Conservation (phyloP, 2,888 invertebrate genomes). For the Callosobruchus maculatus region DNA sequence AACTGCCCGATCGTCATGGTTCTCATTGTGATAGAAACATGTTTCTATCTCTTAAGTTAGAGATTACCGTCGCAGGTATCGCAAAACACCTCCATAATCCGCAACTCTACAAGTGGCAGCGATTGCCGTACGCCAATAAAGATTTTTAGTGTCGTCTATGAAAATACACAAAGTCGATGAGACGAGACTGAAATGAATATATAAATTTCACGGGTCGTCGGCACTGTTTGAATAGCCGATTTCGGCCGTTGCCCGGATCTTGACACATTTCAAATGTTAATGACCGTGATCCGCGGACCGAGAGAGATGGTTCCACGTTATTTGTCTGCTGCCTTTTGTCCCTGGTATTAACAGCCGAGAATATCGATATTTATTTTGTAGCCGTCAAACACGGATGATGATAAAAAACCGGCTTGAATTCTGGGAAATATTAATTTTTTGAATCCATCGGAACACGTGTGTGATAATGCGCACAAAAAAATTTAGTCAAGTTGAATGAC, state of each 20-base stretch:
- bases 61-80: too few relatives aligned
- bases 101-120: neutral
- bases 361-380: neutral
- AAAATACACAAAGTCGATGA: neutral
- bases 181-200: neutral
- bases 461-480: too few relatives aligned
- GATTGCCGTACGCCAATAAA: neutral
- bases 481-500: too few relatives aligned
- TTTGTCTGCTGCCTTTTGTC: neutral
- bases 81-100: too few relatives aligned
- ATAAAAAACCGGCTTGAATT: neutral
- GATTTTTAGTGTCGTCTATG: neutral
- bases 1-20: too few relatives aligned
- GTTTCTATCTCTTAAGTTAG: too few relatives aligned
- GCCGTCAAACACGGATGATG: too few relatives aligned
- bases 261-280: neutral
- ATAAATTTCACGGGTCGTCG: neutral
- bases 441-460: neutral
- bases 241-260: neutral
- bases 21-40: too few relatives aligned
- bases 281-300: neutral
- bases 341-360: neutral
- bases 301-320: neutral
- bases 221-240: neutral
- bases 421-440: neutral